Base-by-base conservation (phyloP, 2,888 invertebrate species). In the Macroteleia sp. region DNA sequence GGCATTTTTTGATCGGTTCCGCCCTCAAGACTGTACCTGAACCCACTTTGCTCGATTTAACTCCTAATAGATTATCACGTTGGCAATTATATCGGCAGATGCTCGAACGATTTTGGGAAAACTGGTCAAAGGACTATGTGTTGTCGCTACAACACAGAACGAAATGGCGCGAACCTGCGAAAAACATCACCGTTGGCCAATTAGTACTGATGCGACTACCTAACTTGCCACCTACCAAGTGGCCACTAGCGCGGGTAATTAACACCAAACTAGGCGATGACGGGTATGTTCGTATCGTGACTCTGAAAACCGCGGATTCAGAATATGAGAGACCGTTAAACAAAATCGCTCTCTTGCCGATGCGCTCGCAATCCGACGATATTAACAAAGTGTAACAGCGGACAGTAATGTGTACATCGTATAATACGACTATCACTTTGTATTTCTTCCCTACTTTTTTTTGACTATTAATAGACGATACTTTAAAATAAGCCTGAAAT, bases 151-250 rank as follows among this genome's bases (percentile, higher is more conserved):
- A 41, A 25, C 56, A 57, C 10, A 22, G 56, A 6, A 14, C 56
- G 2, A 57, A 57, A 19, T 57, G 56, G 54, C 25, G 28, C 5
- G 1, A 3, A 1, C 28, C 28, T 1, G 1, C 17, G 9, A 10
- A 14, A 19, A 42, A 57, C 42, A 12, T 57, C 9, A 6, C n/a
- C 1, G 41, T 50, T 16, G 50, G 62, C 5, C 62, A 64, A 19
- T 8, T 64, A 1, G 50, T 64, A 3, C 30, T 64, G 12, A 19
- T 64, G 39, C 28, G 19, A 8, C 3, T 28, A 10, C 39, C 50
- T 0, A 50, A 64, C 16, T 19, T 14, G 12, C 62, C 50, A 6
- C 62, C 62, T 1, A 6, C 50, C 9, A 64, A 64, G 14, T 64
- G 62, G 62, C 62, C 62, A 6, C n/a, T 48, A 0, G 62, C 48